Evolutionary conservation across 35 echinoderm and acorn worm genomes (phyloP).

Genomic region (Strongylocentrotus purpuratus): DNA sequence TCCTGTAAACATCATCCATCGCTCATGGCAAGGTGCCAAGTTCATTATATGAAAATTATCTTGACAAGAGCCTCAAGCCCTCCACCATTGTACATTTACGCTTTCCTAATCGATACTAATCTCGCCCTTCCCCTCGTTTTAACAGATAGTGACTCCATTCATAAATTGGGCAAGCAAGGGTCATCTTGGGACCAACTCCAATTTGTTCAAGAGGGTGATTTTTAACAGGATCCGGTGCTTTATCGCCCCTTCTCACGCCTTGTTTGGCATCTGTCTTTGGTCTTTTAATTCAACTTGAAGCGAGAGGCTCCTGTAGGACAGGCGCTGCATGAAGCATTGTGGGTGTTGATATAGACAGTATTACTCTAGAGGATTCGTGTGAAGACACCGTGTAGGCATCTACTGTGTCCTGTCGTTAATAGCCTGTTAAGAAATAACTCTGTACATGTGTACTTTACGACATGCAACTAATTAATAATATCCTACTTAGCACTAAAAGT

Average conservation of each 20-base stretch:
- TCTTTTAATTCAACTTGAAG: not conserved
- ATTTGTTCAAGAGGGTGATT: conserved; percentile 6
- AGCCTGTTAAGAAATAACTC: not conserved
- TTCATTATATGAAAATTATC: conserved; percentile 25
- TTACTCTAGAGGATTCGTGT: not conserved
- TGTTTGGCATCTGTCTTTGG: conserved; percentile 1
- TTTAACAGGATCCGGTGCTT: conserved; percentile 22
- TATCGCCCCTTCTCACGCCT: not conserved
- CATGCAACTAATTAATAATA: not conserved
- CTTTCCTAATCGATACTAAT: conserved; percentile 14
- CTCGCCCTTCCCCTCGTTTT: not conserved
- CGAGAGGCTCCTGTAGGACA: not conserved
- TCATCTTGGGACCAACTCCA: not conserved
- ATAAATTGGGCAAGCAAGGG: not conserved
- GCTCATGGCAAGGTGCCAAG: conserved; percentile 10
- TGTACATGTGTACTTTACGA: not conserved
- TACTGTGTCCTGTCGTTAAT: not conserved
- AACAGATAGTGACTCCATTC: conserved; percentile 5
- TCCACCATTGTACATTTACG: not conserved
- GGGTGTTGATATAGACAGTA: not conserved
- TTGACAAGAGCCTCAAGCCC: not conserved
- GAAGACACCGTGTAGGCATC: not conserved
- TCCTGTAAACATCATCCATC: not conserved
- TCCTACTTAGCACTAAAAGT: conserved; percentile 11
- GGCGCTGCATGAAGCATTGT: not conserved